Base-by-base conservation (phyloP, 2,113 vertebrate species). In the Gallinago undulata region DNA sequence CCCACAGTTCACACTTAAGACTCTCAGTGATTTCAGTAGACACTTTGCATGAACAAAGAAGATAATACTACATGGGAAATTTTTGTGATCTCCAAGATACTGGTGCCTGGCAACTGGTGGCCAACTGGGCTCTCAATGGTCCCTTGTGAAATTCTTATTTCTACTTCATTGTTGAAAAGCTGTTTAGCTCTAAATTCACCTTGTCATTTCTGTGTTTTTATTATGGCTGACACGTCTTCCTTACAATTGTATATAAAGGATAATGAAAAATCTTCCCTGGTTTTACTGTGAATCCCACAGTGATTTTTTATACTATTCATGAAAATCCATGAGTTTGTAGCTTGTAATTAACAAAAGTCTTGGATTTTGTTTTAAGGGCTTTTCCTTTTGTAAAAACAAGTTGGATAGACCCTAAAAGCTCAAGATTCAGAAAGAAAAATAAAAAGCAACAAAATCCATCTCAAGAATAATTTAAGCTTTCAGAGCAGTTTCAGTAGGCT, bases 231-330 rank as follows among this genome's bases (percentile, higher is more conserved):
- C 18, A 4, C 8, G 6, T 33, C 15, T 86, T 72, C 23, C 16
- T 48, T 37, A 47, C 6, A 85, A 5, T 8, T 53, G 2, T 48
- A 25, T 41, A 9, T 27, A 79, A 62, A 51, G 11, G 12, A 35
- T 18, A 67, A 60, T 24, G 15, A 88, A 39, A 4, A 56, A 59
- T 13, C 7, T 93, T 60, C n/a, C 60, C 27, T n/a, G 19, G 9
- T 57, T 93, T 87, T 70, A 59, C 22, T 23, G 18, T 63, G 45
- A 75, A 41, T 19, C 5, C 53, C 45, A 59, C 5, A 15, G 22
- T 0, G 0, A 0, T 19, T 25, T 67, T 69, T 45, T 5, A 27
- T 33, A 27, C 4, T 31, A 3, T 48, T 74, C 11, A 30, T 6
- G 16, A 60, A 59, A 8, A 50, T 41, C 64, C 19, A 48, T 0